phyloP scores from a whole-genome alignment of 2,888 invertebrate species.

The Drosophila meridionalis region DNA sequence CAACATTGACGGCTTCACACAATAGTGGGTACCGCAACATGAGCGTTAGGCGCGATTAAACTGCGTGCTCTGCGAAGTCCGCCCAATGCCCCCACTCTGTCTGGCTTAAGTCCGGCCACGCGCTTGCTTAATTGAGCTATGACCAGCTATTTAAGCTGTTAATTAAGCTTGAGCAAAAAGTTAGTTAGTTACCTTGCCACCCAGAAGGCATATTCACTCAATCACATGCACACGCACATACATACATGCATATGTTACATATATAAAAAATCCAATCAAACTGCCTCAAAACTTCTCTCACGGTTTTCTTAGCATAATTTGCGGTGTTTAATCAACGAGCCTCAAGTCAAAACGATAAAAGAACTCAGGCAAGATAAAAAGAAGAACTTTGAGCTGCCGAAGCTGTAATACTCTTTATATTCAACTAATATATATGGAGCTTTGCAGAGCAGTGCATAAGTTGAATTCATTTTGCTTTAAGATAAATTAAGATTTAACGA shows the following conservation, averaged over 20 bases:
- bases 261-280: conserved; percentile 46
- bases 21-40: conserved; percentile 51
- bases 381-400: not conserved
- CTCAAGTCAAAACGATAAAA: not conserved
- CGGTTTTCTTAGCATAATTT: conserved; percentile 39
- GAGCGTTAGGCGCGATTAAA: conserved; percentile 33
- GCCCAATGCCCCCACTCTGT: not conserved
- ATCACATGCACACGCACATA: not conserved
- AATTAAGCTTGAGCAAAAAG: conserved; percentile 47
- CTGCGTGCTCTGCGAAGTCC: conserved; percentile 2
- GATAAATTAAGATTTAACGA: too few relatives aligned
- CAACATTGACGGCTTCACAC: conserved; percentile 44
- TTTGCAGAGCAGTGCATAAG: not conserved
- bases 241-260: not conserved
- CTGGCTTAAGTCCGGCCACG: not conserved
- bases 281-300: conserved; percentile 40
- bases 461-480: not conserved
- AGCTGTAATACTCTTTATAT: not conserved
- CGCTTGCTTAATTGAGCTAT: conserved; percentile 33
- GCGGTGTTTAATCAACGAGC: conserved; percentile 36
- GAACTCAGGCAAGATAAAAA: not conserved
- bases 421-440: not conserved
- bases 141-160: conserved; percentile 44
- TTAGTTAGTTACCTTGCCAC: conserved; percentile 26
- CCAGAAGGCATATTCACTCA: conserved; percentile 15